These are phyloP conservation scores for Enteromius viviparus DNA, from an alignment of 2,797 vertebrate species.

Conservation along the genomic window DNA sequence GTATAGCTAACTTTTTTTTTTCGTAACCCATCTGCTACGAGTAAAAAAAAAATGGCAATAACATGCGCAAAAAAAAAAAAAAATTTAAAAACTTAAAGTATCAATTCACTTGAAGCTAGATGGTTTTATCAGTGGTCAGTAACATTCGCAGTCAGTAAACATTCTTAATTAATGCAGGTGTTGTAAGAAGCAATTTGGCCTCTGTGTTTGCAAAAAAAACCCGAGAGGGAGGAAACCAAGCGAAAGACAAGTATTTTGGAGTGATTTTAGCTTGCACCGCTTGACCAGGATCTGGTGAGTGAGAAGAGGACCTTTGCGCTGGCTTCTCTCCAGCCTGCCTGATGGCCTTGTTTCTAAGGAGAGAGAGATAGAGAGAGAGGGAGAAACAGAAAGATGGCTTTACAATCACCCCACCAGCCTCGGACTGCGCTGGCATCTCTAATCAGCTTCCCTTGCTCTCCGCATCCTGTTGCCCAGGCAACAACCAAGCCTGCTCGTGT, in stretches of 20 bases:
- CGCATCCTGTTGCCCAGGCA: slow-evolving; percentile 77
- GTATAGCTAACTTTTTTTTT: too few relatives aligned
- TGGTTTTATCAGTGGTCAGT: neutral
- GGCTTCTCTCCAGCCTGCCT: slow-evolving; percentile 64
- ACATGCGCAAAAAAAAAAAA: too few relatives aligned
- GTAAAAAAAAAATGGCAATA: too few relatives aligned
- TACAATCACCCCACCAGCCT: slow-evolving; percentile 68
- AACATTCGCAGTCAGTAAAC: neutral
- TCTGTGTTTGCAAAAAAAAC: neutral
- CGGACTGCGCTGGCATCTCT: slow-evolving; percentile 74
- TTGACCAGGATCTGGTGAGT: slow-evolving; percentile 12
- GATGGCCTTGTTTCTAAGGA: slow-evolving; percentile 61
- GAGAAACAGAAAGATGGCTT: slow-evolving; percentile 49
- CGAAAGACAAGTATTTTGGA: neutral
- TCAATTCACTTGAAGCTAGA: too few relatives aligned
- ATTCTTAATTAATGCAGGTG: neutral
- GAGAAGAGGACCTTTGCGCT: slow-evolving; percentile 51
- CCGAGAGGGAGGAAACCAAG: neutral
- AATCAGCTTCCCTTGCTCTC: slow-evolving; percentile 67
- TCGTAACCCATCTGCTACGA: too few relatives aligned
- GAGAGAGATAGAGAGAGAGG: slow-evolving; percentile 31
- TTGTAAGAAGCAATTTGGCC: neutral
- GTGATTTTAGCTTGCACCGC: slow-evolving; percentile 25
- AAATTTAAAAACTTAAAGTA: too few relatives aligned
- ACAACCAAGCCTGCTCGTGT: slow-evolving; percentile 68